Evolutionary conservation across 30 jellyfish, hydroid and myxozoan species (phyloP).

Genomic region (Chrysaora quinquecirrha): DNA sequence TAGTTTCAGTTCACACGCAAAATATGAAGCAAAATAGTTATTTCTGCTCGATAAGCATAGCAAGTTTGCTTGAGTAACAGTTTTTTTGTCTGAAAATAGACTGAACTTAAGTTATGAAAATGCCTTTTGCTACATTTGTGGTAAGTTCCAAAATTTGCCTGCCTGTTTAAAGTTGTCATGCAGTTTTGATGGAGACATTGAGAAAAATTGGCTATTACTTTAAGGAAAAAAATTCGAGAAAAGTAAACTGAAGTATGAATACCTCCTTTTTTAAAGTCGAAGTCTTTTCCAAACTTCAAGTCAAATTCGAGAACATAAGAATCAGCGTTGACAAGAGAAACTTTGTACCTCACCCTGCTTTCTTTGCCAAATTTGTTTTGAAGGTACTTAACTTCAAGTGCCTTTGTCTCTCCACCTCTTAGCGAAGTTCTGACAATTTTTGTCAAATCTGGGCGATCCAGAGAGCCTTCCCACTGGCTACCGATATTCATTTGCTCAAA

Average conservation of each 20-base stretch:
- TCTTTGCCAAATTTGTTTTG: constrained; percentile 13
- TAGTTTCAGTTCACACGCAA: too few relatives aligned
- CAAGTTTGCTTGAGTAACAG: too few relatives aligned
- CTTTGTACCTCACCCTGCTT: constrained; percentile 21
- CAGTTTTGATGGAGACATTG: neutral
- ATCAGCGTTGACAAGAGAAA: neutral
- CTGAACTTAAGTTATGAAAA: neutral
- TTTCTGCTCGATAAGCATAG: too few relatives aligned
- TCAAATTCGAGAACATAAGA: constrained; percentile 15
- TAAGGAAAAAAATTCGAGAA: neutral
- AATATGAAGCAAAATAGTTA: too few relatives aligned
- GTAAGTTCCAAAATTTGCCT: neutral
- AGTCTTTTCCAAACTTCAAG: constrained; percentile 10
- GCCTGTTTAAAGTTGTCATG: neutral
- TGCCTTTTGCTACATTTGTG: neutral
- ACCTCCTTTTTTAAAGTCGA: constrained; percentile 38
- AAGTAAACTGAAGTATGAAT: neutral
- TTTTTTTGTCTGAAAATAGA: neutral
- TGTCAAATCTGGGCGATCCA: constrained; percentile 27
- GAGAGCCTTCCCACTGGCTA: constrained; percentile 15
- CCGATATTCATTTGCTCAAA: constrained; percentile 7
- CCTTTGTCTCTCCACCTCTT: constrained; percentile 13
- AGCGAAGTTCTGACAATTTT: neutral
- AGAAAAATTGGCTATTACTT: too few relatives aligned
- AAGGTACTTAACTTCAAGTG: constrained; percentile 14